Conservation (phyloP, 2,113 vertebrate species). For the Ciconia boyciana region DNA sequence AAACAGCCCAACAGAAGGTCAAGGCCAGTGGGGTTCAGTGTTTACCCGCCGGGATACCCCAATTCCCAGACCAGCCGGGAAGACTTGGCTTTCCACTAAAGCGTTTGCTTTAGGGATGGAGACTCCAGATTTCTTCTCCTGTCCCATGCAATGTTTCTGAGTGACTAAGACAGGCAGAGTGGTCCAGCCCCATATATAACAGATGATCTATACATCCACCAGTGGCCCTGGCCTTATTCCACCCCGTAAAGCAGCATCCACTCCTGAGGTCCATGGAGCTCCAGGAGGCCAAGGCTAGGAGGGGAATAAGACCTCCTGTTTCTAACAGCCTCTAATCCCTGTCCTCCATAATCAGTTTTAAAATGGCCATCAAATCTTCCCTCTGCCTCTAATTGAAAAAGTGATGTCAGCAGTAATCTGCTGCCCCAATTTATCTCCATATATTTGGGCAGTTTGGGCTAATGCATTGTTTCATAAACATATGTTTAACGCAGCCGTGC, state of each 20-base stretch:
- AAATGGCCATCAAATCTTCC: constrained; percentile 68
- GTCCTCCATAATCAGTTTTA: constrained; percentile 58
- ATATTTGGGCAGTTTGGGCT: constrained; percentile 43
- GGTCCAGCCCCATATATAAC: no score
- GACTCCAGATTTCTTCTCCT: background rate
- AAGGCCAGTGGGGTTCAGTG: background rate
- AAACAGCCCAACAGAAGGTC: background rate
- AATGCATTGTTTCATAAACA: constrained; percentile 70
- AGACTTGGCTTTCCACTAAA: background rate
- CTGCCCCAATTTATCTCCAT: constrained; percentile 55
- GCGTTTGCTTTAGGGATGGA: background rate
- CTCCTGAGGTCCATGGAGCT: background rate
- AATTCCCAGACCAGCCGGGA: background rate
- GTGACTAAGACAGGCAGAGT: background rate
- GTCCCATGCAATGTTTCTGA: background rate
- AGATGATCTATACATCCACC: background rate
- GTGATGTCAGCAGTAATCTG: constrained; percentile 66
- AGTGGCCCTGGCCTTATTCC: background rate
- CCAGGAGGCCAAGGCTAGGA: background rate
- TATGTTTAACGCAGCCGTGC: constrained; percentile 48
- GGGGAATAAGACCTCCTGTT: background rate
- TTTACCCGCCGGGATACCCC: background rate
- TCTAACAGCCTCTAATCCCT: constrained; percentile 47
- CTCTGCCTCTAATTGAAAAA: constrained; percentile 65
- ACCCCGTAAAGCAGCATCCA: background rate